These are phyloP conservation scores for Lutraria lutraria DNA, from an alignment of 2,888 invertebrate species.

Conservation along the genomic window DNA sequence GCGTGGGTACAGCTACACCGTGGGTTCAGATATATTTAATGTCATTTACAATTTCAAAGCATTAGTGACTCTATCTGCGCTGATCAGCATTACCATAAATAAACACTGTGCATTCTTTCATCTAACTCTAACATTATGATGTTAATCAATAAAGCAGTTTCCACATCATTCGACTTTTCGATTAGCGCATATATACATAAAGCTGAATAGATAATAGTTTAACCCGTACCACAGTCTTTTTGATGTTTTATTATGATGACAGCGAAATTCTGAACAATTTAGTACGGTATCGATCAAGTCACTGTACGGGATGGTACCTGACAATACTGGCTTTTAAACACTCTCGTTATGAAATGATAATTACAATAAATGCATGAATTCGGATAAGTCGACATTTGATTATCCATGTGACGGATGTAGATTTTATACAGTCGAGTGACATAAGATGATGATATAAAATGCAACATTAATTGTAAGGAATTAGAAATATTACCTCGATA, in stretches of 20 bases:
- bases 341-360: conserved; percentile 17
- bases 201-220: not conserved
- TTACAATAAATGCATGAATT: conserved; percentile 28
- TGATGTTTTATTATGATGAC: not conserved
- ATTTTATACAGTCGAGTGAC: conserved; percentile 17
- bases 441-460: conserved; percentile 26
- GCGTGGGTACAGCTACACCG: too few species aligned
- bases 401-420: not conserved
- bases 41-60: not conserved
- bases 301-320: not conserved
- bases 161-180: not conserved
- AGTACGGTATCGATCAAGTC: not conserved
- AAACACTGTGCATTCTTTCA: not conserved
- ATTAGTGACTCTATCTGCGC: not conserved
- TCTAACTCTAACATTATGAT: not conserved
- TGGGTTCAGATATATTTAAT: not conserved
- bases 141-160: not conserved
- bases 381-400: conserved; percentile 12
- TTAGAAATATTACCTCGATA: conserved; percentile 27
- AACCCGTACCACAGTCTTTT: not conserved
- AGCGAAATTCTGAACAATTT: not conserved
- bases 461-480: conserved; percentile 38
- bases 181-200: not conserved
- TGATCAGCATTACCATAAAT: not conserved
- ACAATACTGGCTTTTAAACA: conserved; percentile 19